Evolutionary conservation across 2,797 vertebrate species (phyloP).

Genomic region (Argya squamiceps): DNA sequence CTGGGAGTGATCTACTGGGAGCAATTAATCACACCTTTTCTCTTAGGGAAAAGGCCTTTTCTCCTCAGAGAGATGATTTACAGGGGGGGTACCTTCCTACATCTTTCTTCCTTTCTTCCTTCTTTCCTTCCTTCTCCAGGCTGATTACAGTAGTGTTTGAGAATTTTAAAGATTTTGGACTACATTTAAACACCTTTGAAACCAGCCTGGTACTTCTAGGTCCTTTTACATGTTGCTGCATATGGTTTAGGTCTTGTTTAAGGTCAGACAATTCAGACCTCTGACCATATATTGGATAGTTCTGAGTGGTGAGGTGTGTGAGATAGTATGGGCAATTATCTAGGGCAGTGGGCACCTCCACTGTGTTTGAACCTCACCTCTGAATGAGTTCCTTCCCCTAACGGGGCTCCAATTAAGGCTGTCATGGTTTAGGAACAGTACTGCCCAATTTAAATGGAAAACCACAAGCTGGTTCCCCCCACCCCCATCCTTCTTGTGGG

Average conservation of each 20-base stretch:
- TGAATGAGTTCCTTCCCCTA: background rate
- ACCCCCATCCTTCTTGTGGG: background rate
- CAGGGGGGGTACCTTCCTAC: background rate
- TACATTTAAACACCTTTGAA: background rate
- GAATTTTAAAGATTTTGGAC: background rate
- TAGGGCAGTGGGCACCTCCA: background rate
- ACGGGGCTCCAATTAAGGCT: background rate
- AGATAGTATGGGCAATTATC: background rate
- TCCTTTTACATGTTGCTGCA: background rate
- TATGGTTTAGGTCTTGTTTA: background rate
- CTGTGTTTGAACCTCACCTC: background rate
- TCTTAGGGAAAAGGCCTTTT: background rate
- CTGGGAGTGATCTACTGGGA: background rate
- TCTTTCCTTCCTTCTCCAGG: background rate
- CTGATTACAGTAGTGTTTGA: background rate
- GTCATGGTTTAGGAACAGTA: background rate
- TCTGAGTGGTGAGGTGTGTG: background rate
- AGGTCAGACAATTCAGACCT: background rate
- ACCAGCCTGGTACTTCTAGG: background rate
- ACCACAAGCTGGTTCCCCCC: background rate
- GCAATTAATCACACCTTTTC: background rate
- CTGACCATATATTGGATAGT: background rate
- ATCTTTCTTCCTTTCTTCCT: background rate
- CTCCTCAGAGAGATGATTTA: background rate
- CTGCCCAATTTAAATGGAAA: background rate